A percentile compares a stretch with the other conserved stretches of the same genome.
Conservation (phyloP, 2,888 invertebrate genomes). For the Pardosa pseudoannulata region DNA sequence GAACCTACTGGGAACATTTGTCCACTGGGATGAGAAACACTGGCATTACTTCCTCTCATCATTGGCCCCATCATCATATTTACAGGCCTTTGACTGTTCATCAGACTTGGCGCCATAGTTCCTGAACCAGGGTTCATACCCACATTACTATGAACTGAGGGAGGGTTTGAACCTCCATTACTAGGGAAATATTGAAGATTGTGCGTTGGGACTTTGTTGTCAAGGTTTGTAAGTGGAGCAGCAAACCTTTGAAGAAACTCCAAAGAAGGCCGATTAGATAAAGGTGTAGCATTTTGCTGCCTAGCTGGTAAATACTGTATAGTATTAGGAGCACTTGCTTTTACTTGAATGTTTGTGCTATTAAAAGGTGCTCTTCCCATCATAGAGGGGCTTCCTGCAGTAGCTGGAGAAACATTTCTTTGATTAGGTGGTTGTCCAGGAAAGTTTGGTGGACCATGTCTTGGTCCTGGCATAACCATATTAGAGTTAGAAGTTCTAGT, state of each 20-base stretch:
- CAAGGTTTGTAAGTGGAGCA: slow-evolving; percentile 86
- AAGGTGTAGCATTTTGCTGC: slow-evolving; percentile 83
- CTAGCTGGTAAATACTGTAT: slow-evolving; percentile 98
- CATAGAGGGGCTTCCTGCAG: slow-evolving; percentile 62
- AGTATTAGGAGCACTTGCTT: slow-evolving; percentile 97
- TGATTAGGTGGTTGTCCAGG: slow-evolving; percentile 50
- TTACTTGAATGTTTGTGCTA: slow-evolving; percentile 90
- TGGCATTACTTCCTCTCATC: slow-evolving; percentile 70
- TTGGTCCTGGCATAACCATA: slow-evolving; percentile 73
- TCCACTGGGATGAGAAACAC: slow-evolving; percentile 46
- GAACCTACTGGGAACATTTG: slow-evolving; percentile 58
- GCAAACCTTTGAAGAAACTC: slow-evolving; percentile 93
- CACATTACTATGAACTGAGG: slow-evolving; percentile 36
- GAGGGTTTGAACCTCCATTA: slow-evolving; percentile 77
- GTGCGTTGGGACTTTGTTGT: slow-evolving; percentile 84
- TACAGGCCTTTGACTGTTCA: slow-evolving; percentile 63
- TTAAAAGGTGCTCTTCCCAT: slow-evolving; percentile 79
- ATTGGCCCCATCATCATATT: slow-evolving; percentile 71
- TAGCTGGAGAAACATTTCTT: slow-evolving; percentile 46
- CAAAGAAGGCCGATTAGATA: slow-evolving; percentile 84
- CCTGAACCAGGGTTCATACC: slow-evolving; percentile 61
- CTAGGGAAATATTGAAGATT: slow-evolving; percentile 86
- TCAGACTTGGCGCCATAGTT: slow-evolving; percentile 52
- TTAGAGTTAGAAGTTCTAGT: slow-evolving; percentile 69
- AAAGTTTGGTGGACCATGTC: slow-evolving; percentile 53